phyloP scores from a whole-genome alignment of 2,888 invertebrate genomes.

The Plusia festucae region DNA sequence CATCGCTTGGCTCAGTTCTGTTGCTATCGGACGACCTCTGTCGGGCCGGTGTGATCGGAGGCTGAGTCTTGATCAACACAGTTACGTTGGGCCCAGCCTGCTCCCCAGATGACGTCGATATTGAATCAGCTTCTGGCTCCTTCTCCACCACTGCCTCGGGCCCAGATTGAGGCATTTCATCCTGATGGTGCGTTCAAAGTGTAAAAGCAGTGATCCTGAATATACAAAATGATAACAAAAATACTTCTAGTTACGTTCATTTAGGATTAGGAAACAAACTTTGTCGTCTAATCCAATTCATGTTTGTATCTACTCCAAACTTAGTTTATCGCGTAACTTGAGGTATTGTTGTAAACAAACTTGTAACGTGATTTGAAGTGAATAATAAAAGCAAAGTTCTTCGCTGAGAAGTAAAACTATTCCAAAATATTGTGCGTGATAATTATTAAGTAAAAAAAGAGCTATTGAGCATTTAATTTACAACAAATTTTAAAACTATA shows the following conservation, averaged over 20 bases:
- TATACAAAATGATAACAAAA: background rate
- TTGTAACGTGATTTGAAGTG: slow-evolving; percentile 16
- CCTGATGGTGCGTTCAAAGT: slow-evolving; percentile 63
- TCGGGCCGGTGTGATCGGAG: slow-evolving; percentile 77
- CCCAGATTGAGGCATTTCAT: slow-evolving; percentile 82
- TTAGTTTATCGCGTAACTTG: background rate
- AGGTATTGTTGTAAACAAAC: background rate
- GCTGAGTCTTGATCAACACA: slow-evolving; percentile 76
- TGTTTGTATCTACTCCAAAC: background rate
- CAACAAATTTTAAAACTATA: background rate
- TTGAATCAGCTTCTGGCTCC: slow-evolving; percentile 76
- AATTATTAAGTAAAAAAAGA: slow-evolving; percentile 19
- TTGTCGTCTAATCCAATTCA: background rate
- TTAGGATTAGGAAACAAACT: background rate
- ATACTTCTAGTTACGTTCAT: background rate
- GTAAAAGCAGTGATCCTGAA: slow-evolving; percentile 5
- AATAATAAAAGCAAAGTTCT: slow-evolving; percentile 38
- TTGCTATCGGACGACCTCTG: slow-evolving; percentile 90
- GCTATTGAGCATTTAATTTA: slow-evolving; percentile 12
- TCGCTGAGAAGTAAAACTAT: slow-evolving; percentile 35
- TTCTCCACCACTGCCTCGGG: slow-evolving; percentile 77
- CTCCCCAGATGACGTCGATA: slow-evolving; percentile 79
- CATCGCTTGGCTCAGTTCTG: slow-evolving; percentile 84
- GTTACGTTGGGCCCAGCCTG: slow-evolving; percentile 82
- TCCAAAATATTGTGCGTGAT: slow-evolving; percentile 16